Conservation (phyloP, 1,140 invertebrate genomes). For the Platorchestia sp. region DNA sequence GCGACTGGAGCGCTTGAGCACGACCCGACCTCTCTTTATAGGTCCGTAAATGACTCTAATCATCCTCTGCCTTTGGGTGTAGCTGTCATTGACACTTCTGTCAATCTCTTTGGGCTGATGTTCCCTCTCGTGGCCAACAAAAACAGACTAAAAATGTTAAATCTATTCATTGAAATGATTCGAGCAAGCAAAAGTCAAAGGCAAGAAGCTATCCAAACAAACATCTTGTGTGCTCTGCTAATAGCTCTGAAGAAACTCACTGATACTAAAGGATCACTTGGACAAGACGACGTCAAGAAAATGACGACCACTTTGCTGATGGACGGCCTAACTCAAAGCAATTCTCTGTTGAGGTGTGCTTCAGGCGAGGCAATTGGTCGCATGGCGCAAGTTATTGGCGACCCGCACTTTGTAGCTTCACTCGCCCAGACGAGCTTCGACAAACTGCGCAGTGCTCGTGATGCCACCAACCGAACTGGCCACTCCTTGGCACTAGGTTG, state of each 20-base stretch:
- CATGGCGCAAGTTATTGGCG: conserved; percentile 88
- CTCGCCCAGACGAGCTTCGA: conserved; percentile 93
- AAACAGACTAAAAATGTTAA: conserved; percentile 93
- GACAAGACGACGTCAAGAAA: conserved; percentile 91
- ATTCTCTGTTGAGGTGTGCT: conserved; percentile 88
- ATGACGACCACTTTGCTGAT: conserved; percentile 84
- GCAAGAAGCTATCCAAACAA: conserved; percentile 96
- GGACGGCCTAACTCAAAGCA: conserved; percentile 83
- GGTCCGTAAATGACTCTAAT: conserved; percentile 77
- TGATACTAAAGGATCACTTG: conserved; percentile 87
- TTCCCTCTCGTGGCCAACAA: conserved; percentile 95
- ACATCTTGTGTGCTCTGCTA: conserved; percentile 94
- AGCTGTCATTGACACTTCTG: conserved; percentile 95
- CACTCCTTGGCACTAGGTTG: conserved; percentile 94
- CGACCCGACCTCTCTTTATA: conserved; percentile 92
- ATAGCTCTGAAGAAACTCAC: conserved; percentile 90
- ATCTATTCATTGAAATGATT: conserved; percentile 88
- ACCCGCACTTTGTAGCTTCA: conserved; percentile 90
- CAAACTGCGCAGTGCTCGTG: conserved; percentile 86
- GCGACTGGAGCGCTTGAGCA: conserved; percentile 96
- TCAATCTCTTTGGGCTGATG: conserved; percentile 92
- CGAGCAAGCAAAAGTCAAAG: conserved; percentile 81
- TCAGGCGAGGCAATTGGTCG: conserved; percentile 90
- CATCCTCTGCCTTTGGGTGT: conserved; percentile 96
- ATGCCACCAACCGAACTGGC: conserved; percentile 90